These are phyloP conservation scores for Chaunax sp. DNA, from an alignment of 2,797 vertebrate genomes.

Conservation along the genomic window DNA sequence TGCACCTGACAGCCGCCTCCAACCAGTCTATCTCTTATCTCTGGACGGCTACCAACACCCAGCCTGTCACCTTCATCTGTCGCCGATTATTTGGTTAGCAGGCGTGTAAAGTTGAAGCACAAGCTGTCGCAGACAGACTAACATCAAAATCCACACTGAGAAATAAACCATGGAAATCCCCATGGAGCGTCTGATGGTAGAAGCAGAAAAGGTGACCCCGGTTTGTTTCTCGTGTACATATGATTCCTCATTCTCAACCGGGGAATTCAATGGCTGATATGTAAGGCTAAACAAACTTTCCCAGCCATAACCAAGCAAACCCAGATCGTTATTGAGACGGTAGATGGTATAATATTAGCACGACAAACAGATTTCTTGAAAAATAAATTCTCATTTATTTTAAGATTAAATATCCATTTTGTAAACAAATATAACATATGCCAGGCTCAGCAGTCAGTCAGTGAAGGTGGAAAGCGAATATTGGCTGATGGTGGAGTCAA, in stretches of 20 bases:
- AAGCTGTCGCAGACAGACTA: not conserved
- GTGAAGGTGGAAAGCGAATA: not conserved
- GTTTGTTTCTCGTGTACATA: not conserved
- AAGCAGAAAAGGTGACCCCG: constrained; percentile 75
- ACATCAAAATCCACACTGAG: not conserved
- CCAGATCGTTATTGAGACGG: constrained; percentile 11
- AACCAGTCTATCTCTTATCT: constrained; percentile 76
- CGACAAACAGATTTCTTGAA: not conserved
- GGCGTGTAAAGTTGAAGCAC: constrained; percentile 5
- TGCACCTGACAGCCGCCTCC: constrained; percentile 66
- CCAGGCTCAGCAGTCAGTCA: rapidly evolving
- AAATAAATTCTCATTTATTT: not conserved
- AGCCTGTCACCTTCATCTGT: constrained; percentile 79
- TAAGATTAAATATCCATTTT: too few relatives aligned
- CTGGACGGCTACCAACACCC: constrained; percentile 67
- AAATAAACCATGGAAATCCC: too few relatives aligned
- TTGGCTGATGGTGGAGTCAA: rapidly evolving
- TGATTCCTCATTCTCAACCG: not conserved
- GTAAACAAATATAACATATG: not conserved
- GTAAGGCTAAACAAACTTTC: constrained; percentile 52
- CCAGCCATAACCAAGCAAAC: constrained; percentile 68
- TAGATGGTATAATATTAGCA: not conserved
- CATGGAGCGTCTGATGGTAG: not conserved
- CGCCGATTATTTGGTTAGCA: constrained; percentile 9
- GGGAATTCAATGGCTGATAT: constrained; percentile 57